Conservation (phyloP, 2,113 vertebrate species). For the Coptodon rendalli region DNA sequence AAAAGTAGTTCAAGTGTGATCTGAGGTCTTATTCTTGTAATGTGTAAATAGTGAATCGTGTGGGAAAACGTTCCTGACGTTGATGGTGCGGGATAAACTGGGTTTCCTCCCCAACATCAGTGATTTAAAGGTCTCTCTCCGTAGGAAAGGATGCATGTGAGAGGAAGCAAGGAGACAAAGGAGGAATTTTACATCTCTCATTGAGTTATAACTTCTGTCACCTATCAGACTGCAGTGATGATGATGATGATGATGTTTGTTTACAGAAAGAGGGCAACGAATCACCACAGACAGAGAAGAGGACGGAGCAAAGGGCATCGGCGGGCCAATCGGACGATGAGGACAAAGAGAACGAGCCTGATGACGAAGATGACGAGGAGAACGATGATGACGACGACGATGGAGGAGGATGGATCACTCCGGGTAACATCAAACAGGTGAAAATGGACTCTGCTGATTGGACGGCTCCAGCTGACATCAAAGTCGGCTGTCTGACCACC, state of each 20-base stretch:
- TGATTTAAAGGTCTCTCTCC: rapidly evolving
- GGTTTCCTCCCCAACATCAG: background rate
- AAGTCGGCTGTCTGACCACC: slow-evolving; percentile 88
- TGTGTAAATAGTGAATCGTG: background rate
- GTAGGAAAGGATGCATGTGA: background rate
- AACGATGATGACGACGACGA: slow-evolving; percentile 49
- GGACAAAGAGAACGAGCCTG: slow-evolving; percentile 42
- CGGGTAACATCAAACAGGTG: slow-evolving; percentile 84
- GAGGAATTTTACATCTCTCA: background rate
- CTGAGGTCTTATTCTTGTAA: background rate
- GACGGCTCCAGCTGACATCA: slow-evolving; percentile 57
- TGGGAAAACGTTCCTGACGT: rapidly evolving
- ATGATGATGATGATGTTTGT: background rate
- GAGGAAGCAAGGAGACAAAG: background rate
- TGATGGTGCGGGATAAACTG: rapidly evolving
- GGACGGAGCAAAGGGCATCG: background rate
- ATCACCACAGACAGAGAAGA: background rate
- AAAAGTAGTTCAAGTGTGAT: background rate
- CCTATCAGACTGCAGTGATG: background rate
- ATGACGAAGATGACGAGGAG: background rate
- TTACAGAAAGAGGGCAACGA: slow-evolving; percentile 1
- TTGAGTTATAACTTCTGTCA: background rate
- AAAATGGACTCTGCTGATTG: slow-evolving; percentile 74
- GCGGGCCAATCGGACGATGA: slow-evolving; percentile 12
- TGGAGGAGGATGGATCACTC: slow-evolving; percentile 87